Conservation (phyloP, 2,113 vertebrate species). For the Podarcis muralis region DNA sequence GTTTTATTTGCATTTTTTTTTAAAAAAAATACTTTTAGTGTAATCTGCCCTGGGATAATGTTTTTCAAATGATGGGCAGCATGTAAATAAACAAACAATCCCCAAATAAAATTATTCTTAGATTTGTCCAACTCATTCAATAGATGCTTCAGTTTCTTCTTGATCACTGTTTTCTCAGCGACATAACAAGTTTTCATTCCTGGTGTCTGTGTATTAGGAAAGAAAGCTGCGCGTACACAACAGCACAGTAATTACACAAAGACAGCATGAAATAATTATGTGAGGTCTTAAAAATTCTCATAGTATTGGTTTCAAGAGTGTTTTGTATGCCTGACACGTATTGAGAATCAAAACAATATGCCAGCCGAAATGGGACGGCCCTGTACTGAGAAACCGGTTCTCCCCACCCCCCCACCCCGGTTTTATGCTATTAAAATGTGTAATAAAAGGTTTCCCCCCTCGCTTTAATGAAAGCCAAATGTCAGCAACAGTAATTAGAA, state of each 20-base stretch:
- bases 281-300: conserved; percentile 2
- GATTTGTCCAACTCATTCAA: background rate
- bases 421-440: conserved; percentile 40
- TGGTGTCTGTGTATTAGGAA: background rate
- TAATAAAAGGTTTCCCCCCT: conserved; percentile 26
- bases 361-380: conserved; percentile 8
- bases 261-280: conserved; percentile 30
- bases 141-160: background rate
- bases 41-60: background rate
- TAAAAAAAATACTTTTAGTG: background rate
- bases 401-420: background rate
- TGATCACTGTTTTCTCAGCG: background rate
- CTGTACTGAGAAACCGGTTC: background rate
- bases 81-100: background rate
- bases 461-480: conserved; percentile 38
- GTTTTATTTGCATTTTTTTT: background rate
- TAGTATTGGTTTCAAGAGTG: conserved; percentile 33
- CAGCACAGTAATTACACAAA: conserved; percentile 9
- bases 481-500: conserved; percentile 33
- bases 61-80: background rate
- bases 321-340: conserved; percentile 8
- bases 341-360: conserved; percentile 27
- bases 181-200: background rate
- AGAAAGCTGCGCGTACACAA: background rate
- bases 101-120: background rate